Percentiles rank a stretch among this genome's conserved stretches.
Evolutionary conservation across 2,113 vertebrate species (phyloP).

Genomic region (Callopanchax toddi): DNA sequence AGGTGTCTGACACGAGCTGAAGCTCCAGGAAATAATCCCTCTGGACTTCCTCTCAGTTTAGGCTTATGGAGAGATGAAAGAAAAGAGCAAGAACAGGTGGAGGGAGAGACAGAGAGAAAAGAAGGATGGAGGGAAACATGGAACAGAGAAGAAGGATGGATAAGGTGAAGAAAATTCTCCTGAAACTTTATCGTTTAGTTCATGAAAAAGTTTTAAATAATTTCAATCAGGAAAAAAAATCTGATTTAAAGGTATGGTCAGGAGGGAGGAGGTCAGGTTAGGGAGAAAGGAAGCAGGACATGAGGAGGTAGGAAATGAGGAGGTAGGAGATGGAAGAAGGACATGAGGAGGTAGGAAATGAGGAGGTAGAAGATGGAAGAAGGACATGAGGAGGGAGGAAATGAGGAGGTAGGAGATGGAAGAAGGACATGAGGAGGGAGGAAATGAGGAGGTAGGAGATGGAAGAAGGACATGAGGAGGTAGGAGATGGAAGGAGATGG

Average conservation of each 20-base stretch:
- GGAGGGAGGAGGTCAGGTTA: too few relatives aligned
- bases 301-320: too few relatives aligned
- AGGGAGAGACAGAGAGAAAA: background rate
- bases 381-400: background rate
- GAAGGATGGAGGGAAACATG: background rate
- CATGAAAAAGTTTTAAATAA: too few relatives aligned
- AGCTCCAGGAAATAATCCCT: constrained; percentile 50
- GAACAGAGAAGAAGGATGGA: background rate
- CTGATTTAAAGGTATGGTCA: too few relatives aligned
- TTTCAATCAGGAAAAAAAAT: too few relatives aligned
- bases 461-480: background rate
- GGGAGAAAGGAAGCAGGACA: too few relatives aligned
- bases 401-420: background rate
- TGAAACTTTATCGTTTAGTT: too few relatives aligned
- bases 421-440: background rate
- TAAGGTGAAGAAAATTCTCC: too few relatives aligned
- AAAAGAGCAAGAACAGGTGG: constrained; percentile 17
- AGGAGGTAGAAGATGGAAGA: too few relatives aligned
- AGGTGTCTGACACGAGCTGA: constrained; percentile 45
- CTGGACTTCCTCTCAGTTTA: constrained; percentile 33
- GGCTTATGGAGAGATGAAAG: constrained; percentile 32
- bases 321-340: too few relatives aligned
- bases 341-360: too few relatives aligned
- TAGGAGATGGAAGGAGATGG: background rate
- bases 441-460: background rate